A percentile compares a stretch with the other conserved stretches of the same genome.
Evolutionary conservation across 2,888 invertebrate species (phyloP).

Genomic region (Brachyptera risi): DNA sequence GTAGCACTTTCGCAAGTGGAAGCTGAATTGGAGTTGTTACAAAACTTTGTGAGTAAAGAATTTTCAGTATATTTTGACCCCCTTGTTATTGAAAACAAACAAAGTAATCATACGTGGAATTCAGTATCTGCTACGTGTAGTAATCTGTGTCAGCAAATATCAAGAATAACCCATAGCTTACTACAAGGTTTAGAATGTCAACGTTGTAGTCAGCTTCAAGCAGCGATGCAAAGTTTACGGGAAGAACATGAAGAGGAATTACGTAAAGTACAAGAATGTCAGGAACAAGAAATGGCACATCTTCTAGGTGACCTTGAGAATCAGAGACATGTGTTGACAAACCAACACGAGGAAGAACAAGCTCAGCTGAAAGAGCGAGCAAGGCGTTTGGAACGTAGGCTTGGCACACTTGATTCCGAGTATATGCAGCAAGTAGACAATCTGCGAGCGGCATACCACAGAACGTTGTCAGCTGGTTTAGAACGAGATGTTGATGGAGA

Average conservation of each 20-base stretch:
- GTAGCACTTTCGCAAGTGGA: constrained; percentile 7
- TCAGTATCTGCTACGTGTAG: constrained; percentile 56
- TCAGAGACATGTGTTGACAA: constrained; percentile 37
- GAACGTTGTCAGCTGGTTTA: constrained; percentile 55
- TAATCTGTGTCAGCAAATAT: constrained; percentile 52
- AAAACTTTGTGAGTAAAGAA: constrained; percentile 5
- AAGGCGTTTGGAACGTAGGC: constrained; percentile 63
- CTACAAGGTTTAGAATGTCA: constrained; percentile 47
- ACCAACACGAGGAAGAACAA: constrained; percentile 45
- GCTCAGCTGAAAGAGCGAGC: constrained; percentile 60
- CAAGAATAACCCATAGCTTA: constrained; percentile 44
- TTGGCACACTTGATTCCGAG: constrained; percentile 74
- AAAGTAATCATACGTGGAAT: constrained; percentile 44
- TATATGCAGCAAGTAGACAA: constrained; percentile 79
- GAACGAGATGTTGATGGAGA: constrained; percentile 58
- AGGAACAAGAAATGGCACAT: constrained; percentile 36
- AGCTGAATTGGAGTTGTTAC: background rate
- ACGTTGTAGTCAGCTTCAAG: constrained; percentile 48
- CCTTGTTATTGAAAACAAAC: background rate
- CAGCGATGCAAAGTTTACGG: constrained; percentile 48
- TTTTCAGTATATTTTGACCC: background rate
- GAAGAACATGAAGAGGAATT: constrained; percentile 40
- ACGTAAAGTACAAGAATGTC: constrained; percentile 42
- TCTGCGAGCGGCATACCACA: constrained; percentile 70
- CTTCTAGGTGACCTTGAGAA: constrained; percentile 36